Percentiles rank a stretch among this genome's conserved stretches.
Evolutionary conservation across 2,113 vertebrate species (phyloP).

Genomic region (Eolophus roseicapilla): DNA sequence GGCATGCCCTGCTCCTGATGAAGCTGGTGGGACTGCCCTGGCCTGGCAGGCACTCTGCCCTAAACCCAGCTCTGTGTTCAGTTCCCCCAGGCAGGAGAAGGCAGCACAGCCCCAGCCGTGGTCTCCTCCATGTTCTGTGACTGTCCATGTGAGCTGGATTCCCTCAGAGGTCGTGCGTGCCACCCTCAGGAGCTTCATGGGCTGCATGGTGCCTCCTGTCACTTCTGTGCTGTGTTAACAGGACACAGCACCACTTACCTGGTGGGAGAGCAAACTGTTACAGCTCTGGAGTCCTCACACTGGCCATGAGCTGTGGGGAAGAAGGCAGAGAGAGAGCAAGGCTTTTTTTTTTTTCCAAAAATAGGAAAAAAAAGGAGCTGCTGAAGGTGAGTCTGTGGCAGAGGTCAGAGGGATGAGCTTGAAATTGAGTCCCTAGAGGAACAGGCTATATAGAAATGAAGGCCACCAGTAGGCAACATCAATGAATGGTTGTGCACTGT

Average conservation of each 20-base stretch:
- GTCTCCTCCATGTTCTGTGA: background rate
- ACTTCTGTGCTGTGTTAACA: too few relatives aligned
- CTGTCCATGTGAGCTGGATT: background rate
- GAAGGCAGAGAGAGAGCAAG: background rate
- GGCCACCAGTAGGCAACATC: background rate
- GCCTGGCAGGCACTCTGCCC: background rate
- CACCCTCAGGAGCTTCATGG: background rate
- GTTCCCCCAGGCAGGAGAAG: background rate
- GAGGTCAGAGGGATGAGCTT: background rate
- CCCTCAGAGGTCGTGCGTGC: fast-evolving
- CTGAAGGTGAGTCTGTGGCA: background rate
- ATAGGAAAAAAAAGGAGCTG: background rate
- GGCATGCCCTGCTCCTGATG: fast-evolving
- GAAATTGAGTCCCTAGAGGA: background rate
- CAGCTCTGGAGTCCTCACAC: background rate
- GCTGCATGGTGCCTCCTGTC: background rate
- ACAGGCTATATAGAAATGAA: fast-evolving
- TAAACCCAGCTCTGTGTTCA: background rate
- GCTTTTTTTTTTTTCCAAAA: background rate
- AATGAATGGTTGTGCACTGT: background rate
- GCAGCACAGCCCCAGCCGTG: background rate
- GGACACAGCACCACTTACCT: background rate
- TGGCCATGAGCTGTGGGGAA: background rate
- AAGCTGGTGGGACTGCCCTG: background rate
- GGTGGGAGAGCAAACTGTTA: too few relatives aligned